Percentiles rank a stretch among this genome's conserved stretches.
phyloP scores from a whole-genome alignment of 2,888 invertebrate species.

The Patella ulyssiponensis region DNA sequence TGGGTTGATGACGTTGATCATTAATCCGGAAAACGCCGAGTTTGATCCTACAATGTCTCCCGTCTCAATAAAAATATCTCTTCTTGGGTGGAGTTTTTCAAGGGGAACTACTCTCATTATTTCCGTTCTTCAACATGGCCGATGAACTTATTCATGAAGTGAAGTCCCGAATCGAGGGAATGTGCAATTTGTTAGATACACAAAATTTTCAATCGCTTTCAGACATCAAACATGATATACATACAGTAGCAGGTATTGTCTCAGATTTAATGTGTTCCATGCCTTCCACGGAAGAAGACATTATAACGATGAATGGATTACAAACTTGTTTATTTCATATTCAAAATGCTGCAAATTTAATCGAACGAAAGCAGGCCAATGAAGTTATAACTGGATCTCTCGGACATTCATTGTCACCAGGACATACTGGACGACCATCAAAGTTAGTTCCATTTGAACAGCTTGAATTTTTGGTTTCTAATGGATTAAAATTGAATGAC shows the following conservation, averaged over 20 bases:
- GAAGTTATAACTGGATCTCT: background rate
- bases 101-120: too few relatives aligned
- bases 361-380: background rate
- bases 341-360: background rate
- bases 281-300: too few relatives aligned
- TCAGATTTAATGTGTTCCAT: too few relatives aligned
- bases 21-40: too few relatives aligned
- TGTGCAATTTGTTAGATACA: background rate
- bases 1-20: too few relatives aligned
- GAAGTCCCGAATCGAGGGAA: background rate
- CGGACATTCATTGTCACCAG: background rate
- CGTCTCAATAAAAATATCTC: too few relatives aligned
- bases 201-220: background rate
- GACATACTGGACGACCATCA: background rate
- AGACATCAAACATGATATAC: background rate
- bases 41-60: too few relatives aligned
- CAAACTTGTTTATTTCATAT: background rate
- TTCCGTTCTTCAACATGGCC: too few relatives aligned
- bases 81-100: too few relatives aligned
- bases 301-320: too few relatives aligned
- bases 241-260: slow-evolving; percentile 1
- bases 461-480: background rate
- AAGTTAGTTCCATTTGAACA: background rate
- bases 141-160: too few relatives aligned
- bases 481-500: background rate